Percentiles rank a stretch among this genome's conserved stretches.
These are phyloP conservation scores for Lysandra bellargus DNA, from an alignment of 2,888 invertebrate genomes.

Conservation along the genomic window DNA sequence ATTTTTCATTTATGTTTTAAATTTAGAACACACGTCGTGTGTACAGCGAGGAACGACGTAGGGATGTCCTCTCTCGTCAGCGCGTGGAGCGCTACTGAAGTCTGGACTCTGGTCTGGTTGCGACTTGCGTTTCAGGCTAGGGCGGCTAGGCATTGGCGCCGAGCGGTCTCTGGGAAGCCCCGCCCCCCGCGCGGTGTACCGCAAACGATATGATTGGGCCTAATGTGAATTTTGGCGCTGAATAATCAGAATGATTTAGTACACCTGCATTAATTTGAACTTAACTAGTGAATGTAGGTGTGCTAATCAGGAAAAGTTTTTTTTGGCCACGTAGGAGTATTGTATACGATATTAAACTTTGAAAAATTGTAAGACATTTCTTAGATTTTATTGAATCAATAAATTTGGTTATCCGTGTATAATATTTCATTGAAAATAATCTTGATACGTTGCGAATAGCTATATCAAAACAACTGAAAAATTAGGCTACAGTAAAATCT, in stretches of 20 bases:
- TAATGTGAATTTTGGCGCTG: slow-evolving; percentile 6
- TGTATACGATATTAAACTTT: too few relatives aligned
- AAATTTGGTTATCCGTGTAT: too few relatives aligned
- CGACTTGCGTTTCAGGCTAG: background rate
- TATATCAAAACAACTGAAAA: too few relatives aligned
- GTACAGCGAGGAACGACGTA: slow-evolving; percentile 40
- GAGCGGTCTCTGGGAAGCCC: slow-evolving; percentile 60
- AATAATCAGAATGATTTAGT: background rate
- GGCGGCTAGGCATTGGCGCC: slow-evolving; percentile 51
- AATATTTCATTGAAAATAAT: too few relatives aligned
- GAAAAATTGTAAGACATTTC: too few relatives aligned
- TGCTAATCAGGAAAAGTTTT: too few relatives aligned
- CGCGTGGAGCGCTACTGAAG: slow-evolving; percentile 65
- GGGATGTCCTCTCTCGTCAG: slow-evolving; percentile 40
- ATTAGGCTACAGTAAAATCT: too few relatives aligned
- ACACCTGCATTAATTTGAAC: background rate
- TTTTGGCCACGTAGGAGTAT: too few relatives aligned
- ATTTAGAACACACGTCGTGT: slow-evolving; percentile 51
- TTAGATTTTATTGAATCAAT: too few relatives aligned
- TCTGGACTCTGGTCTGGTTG: background rate
- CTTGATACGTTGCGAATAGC: too few relatives aligned
- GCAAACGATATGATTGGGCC: slow-evolving; percentile 5
- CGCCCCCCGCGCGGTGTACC: slow-evolving; percentile 34
- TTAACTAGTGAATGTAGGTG: too few relatives aligned
- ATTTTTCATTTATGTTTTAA: slow-evolving; percentile 64